Evolutionary conservation across 2,797 vertebrate species (phyloP), one percentile per base, ranked within the genome.

Genomic region (Rhinoraja longicauda): DNA sequence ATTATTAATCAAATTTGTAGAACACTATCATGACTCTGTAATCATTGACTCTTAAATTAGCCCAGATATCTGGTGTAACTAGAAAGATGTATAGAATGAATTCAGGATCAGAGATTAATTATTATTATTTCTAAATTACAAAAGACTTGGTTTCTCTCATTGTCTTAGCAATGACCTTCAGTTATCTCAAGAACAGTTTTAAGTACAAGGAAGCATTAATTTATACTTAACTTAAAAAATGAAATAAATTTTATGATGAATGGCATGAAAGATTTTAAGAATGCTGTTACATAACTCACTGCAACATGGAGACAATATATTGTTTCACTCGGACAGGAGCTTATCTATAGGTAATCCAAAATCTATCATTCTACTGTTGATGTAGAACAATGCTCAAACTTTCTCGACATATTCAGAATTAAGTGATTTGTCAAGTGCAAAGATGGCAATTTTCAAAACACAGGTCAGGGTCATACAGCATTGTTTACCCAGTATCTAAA

Each of bases 181-280:
- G 82, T 86, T 86, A 86, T n/a, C 82, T n/a, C 26, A 86, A 86
- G 12, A 29, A 59, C 82, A 86, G 24, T 59, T 59, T n/a, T 86
- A n/a, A n/a, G 59, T 26, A 4, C 12, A 26, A 86, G 53, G 57
- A 62, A 86, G 59, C 5, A 2, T n/a, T 12, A 2, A 26, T 84
- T 59, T 62, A 59, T n/a, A 75, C 73, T 70, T 70, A 9, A 29
- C 26, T 75, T 75, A 57, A 26, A 57, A 24, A 45, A 7, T 59
- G 86, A 62, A n/a, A 86, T 2, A 32, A 62, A 62, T 86, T 13
- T 5, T 3, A 86, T 62, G n/a, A 12, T n/a, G 59, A 17, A 13
- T 57, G 26, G 29, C 53, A 59, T 17, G 3, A 29, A 86, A 86
- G 29, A 86, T 62, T 82, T 82, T 15, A 3, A 13, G 4, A 59